phyloP scores from a whole-genome alignment of 2,888 invertebrate species.

The Synergus laeviventris region DNA sequence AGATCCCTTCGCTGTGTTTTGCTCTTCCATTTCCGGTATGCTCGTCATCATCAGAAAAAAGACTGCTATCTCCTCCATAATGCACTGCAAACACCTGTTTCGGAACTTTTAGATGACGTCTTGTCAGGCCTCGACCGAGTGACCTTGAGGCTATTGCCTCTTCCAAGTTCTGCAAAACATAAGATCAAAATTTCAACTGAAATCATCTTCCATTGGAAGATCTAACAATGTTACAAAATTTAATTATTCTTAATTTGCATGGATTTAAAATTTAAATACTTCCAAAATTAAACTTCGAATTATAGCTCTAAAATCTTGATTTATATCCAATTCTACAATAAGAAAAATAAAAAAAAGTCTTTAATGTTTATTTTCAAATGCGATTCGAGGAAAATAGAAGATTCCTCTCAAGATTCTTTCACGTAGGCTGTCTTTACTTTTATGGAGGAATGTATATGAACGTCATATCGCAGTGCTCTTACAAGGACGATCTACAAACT shows the following conservation, averaged over 20 bases:
- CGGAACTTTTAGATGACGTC: constrained; percentile 60
- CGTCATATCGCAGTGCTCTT: background rate
- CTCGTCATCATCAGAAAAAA: constrained; percentile 63
- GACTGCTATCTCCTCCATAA: constrained; percentile 65
- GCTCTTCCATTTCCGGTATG: constrained; percentile 82
- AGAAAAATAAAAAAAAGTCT: background rate
- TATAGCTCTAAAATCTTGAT: background rate
- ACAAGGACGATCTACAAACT: constrained; percentile 27
- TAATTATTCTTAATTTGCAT: too few species aligned
- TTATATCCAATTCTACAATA: background rate
- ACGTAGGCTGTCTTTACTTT: background rate
- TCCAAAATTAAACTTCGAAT: background rate
- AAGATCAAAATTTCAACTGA: background rate
- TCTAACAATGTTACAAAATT: too few species aligned
- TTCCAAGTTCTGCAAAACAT: constrained; percentile 18
- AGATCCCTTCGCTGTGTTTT: constrained; percentile 80
- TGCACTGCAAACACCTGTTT: constrained; percentile 65
- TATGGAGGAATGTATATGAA: constrained; percentile 6
- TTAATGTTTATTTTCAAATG: background rate
- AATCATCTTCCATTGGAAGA: too few species aligned
- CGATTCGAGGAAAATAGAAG: background rate
- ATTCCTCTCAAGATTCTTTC: constrained; percentile 6
- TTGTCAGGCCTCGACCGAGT: constrained; percentile 55
- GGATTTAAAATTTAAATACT: background rate
- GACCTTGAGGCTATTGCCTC: constrained; percentile 33